Evolutionary conservation across 2,797 vertebrate genomes (phyloP).

Genomic region (Macrochelys suwanniensis): DNA sequence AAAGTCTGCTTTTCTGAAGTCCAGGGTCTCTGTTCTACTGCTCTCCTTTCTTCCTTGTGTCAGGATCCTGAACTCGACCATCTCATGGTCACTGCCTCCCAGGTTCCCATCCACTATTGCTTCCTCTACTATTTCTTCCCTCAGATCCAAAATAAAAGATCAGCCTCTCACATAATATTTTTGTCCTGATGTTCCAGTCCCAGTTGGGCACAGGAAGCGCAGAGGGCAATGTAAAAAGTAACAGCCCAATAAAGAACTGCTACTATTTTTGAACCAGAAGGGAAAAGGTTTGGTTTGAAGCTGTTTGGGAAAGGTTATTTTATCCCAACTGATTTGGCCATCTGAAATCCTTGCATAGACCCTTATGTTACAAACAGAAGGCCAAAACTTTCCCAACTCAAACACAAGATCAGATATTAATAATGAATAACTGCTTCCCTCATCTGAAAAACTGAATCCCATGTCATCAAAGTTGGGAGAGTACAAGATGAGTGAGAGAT

Average conservation of each 20-base stretch:
- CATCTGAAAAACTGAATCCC: slow-evolving; percentile 16
- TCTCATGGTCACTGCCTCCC: too few relatives aligned
- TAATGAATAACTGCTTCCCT: slow-evolving; percentile 24
- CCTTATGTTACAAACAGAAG: neutral
- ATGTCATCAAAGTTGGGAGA: slow-evolving; percentile 19
- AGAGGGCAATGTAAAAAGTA: slow-evolving; percentile 9
- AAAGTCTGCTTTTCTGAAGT: too few relatives aligned
- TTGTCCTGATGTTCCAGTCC: neutral
- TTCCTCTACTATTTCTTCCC: too few relatives aligned
- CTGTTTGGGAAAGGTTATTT: neutral
- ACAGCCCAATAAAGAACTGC: neutral
- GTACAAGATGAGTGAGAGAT: slow-evolving; percentile 25
- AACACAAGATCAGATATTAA: slow-evolving; percentile 20
- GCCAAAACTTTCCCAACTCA: slow-evolving; percentile 10
- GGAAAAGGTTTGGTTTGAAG: neutral
- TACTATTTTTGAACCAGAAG: neutral
- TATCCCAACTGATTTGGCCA: neutral
- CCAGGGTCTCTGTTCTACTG: too few relatives aligned
- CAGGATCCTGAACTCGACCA: too few relatives aligned
- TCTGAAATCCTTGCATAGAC: neutral
- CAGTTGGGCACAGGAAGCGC: neutral
- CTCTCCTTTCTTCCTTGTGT: too few relatives aligned
- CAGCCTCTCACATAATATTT: neutral
- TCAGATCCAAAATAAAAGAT: neutral
- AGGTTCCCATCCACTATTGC: too few relatives aligned